A percentile compares a stretch with the other conserved stretches of the same genome.
These are phyloP conservation scores for Colius striatus DNA, from an alignment of 2,113 vertebrate genomes.

Conservation along the genomic window DNA sequence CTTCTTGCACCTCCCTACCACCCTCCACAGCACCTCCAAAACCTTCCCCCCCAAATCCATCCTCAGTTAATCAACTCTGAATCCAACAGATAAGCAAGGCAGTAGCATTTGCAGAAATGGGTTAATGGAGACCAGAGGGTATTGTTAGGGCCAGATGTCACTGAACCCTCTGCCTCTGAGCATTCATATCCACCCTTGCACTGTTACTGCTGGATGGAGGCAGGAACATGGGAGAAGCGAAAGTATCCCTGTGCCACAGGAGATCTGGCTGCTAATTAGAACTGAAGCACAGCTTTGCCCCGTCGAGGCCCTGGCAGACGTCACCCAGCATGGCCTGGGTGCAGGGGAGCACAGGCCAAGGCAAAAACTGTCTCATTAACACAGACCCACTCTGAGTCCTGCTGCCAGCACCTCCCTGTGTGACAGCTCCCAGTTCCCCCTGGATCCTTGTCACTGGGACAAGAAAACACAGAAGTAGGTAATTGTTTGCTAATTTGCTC, in stretches of 20 bases:
- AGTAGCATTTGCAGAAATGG: not conserved
- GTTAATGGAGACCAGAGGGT: not conserved
- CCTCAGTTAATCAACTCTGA: not conserved
- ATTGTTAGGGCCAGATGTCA: not conserved
- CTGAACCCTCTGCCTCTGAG: not conserved
- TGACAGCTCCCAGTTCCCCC: not conserved
- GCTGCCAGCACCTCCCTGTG: not conserved
- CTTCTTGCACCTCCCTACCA: not conserved
- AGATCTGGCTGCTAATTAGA: not conserved
- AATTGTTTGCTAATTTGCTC: not conserved
- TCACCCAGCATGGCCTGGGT: not conserved
- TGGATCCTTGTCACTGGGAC: not conserved
- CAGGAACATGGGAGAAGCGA: accelerated
- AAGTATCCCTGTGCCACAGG: not conserved
- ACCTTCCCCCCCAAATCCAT: not conserved
- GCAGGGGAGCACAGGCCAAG: not conserved
- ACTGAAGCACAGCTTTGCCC: not conserved
- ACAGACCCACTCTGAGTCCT: not conserved
- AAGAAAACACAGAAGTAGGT: accelerated
- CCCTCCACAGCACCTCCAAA: not conserved
- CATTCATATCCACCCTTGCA: accelerated
- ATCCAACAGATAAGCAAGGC: not conserved
- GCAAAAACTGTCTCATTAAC: not conserved
- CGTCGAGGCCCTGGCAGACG: not conserved
- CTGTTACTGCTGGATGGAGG: not conserved